These are phyloP conservation scores for Poecilus cupreus DNA, from an alignment of 2,888 invertebrate genomes.

Conservation along the genomic window DNA sequence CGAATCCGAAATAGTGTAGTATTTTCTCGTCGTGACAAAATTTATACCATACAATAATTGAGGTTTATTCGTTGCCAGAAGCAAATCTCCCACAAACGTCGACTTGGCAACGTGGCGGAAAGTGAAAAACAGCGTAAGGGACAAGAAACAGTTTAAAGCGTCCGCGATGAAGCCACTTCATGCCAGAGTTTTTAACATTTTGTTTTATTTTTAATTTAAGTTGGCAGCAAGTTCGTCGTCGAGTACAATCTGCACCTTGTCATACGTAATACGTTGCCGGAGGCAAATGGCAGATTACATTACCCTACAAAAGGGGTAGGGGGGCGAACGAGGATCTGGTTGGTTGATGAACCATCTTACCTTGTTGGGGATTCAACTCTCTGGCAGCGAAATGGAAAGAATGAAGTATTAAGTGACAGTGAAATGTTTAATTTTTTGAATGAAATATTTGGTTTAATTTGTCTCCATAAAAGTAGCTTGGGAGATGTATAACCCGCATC, in stretches of 20 bases:
- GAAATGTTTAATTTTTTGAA: slow-evolving; percentile 4
- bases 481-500: no score
- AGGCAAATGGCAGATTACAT: slow-evolving; percentile 30
- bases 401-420: slow-evolving; percentile 27
- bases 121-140: slow-evolving; percentile 11
- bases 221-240: slow-evolving; percentile 35
- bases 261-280: slow-evolving; percentile 45
- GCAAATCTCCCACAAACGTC: slow-evolving; percentile 12
- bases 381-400: background rate
- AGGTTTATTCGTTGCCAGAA: background rate
- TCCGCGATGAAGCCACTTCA: slow-evolving; percentile 38
- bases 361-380: background rate
- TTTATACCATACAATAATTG: background rate
- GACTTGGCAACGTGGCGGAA: background rate
- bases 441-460: slow-evolving; percentile 5
- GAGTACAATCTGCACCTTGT: slow-evolving; percentile 55
- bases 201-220: slow-evolving; percentile 53
- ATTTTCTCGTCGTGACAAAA: background rate
- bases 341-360: background rate
- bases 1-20: background rate
- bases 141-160: slow-evolving; percentile 28
- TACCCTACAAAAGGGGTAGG: background rate
- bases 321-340: background rate
- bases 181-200: slow-evolving; percentile 38
- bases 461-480: background rate